These are phyloP conservation scores for Centrocercus urophasianus DNA, from an alignment of 2,113 vertebrate genomes.

Conservation along the genomic window DNA sequence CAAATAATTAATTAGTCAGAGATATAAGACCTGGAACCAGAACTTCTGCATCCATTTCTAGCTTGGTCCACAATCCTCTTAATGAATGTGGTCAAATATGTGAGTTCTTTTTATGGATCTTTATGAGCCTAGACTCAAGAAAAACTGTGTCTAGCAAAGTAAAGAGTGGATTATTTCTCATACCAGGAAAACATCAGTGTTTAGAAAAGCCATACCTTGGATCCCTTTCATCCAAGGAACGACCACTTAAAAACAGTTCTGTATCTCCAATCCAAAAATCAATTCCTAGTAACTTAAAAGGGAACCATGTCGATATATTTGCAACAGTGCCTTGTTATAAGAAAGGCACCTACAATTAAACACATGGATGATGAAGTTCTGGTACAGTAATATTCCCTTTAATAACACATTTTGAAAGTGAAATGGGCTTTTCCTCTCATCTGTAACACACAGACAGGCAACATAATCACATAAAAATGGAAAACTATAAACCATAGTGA, in stretches of 20 bases:
- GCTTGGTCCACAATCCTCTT: not conserved
- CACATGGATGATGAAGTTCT: accelerated
- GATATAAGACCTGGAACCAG: not conserved
- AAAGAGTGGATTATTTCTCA: accelerated
- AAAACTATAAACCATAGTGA: not conserved
- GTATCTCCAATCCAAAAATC: not conserved
- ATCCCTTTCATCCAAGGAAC: not conserved
- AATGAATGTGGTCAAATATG: not conserved
- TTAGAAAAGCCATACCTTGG: not conserved
- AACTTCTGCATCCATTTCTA: not conserved
- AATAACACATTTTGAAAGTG: not conserved
- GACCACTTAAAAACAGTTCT: not conserved
- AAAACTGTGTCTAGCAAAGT: not conserved
- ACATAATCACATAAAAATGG: accelerated
- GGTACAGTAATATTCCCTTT: not conserved
- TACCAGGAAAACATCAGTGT: not conserved
- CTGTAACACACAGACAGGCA: accelerated
- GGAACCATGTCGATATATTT: accelerated
- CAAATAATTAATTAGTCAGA: not conserved
- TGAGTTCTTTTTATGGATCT: not conserved
- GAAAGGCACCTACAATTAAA: not conserved
- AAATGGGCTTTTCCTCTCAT: accelerated
- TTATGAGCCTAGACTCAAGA: not conserved
- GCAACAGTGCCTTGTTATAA: not conserved
- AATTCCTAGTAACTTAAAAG: not conserved